Base-by-base conservation (phyloP, 2,797 vertebrate species). In the Uromys caudimaculatus region DNA sequence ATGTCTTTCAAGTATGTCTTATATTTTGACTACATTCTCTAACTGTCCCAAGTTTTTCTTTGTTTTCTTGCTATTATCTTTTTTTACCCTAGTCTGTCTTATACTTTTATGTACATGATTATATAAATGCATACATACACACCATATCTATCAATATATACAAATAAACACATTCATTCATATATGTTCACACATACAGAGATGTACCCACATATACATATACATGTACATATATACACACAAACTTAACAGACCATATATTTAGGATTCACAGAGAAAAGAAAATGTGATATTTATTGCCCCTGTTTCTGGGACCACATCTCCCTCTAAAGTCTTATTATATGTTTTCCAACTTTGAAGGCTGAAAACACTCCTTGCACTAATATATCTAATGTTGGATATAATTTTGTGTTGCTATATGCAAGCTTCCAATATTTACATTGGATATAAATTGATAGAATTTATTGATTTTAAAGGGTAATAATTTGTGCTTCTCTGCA, bases 331-430 rank as follows among this genome's bases (percentile, higher is more conserved):
- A 24, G 47, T 87, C 50, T 27, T 35, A 19, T 23, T 58, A 2
- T n/a, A 41, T 47, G 41, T 6, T 60, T 76, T 23, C 5, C 27
- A 38, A 32, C 8, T 88, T n/a, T 56, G n/a, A 27, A 58, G 4
- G 29, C 13, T 60, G 3, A 60, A n/a, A 89, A 58, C 16, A 0
- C 2, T 1, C 7, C 7, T 11, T n/a, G 14, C 10, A 12, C n/a
- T 14, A n/a, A n/a, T n/a, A n/a, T n/a, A n/a, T n/a, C 38, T 23
- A 60, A 32, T 23, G 27, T 44, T 24, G 27, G 54, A 47, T 60
- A 47, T 76, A 58, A 88, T 21, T 58, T 75, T 58, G 24, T 32
- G 19, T 76, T 19, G 32, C 6, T 4, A 58, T 27, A 38, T 21
- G 3, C 29, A 75, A 29, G 11, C 10, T 12, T 76, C 27, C 9